These are phyloP conservation scores for Daubentonia madagascariensis DNA, from an alignment of 2,113 vertebrate species.

Conservation along the genomic window DNA sequence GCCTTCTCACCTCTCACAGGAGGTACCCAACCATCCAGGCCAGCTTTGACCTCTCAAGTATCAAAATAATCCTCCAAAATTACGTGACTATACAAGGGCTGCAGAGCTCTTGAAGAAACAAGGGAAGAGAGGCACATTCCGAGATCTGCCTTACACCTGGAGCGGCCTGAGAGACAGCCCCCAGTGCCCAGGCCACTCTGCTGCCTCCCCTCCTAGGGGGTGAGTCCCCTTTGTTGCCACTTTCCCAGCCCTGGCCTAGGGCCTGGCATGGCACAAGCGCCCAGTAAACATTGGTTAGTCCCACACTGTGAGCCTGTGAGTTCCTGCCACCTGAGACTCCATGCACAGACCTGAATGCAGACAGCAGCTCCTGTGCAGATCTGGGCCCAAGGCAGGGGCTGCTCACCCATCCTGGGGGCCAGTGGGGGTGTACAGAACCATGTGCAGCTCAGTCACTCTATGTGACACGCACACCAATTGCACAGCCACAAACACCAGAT, in stretches of 20 bases:
- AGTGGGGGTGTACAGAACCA: fast-evolving
- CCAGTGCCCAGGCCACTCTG: neutral
- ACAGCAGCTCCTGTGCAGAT: neutral
- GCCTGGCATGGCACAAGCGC: neutral
- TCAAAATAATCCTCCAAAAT: neutral
- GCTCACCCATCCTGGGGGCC: fast-evolving
- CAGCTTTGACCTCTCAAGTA: neutral
- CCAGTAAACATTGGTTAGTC: neutral
- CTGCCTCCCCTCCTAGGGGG: neutral
- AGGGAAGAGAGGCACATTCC: neutral
- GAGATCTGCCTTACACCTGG: neutral
- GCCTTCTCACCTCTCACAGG: neutral
- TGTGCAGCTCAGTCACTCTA: neutral
- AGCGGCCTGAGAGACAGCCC: neutral
- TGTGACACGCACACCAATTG: slow-evolving; percentile 24
- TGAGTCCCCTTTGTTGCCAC: neutral
- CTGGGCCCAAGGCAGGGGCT: neutral
- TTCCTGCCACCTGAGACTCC: neutral
- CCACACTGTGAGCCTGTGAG: neutral
- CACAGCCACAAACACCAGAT: slow-evolving; percentile 58
- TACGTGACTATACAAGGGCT: neutral
- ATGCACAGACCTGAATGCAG: neutral
- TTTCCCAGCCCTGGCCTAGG: neutral
- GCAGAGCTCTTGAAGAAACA: neutral
- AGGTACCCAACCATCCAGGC: neutral